Conservation (phyloP, 1,140 invertebrate species). For the Heterodera carotae region DNA sequence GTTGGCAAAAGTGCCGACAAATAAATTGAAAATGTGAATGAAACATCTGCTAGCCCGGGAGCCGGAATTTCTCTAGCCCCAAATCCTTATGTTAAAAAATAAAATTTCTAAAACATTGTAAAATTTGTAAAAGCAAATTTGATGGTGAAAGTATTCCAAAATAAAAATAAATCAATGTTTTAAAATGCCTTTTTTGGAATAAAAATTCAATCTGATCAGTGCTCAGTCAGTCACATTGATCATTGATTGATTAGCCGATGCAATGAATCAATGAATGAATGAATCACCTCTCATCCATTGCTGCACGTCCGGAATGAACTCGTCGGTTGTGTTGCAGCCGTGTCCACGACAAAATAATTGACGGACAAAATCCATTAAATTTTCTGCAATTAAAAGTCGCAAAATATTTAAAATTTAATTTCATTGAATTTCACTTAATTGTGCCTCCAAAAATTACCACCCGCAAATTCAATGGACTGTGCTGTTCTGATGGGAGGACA, state of each 20-base stretch:
- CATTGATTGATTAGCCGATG: too few relatives aligned
- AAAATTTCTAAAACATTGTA: too few relatives aligned
- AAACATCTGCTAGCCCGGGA: too few relatives aligned
- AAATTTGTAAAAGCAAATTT: background rate
- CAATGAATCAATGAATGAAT: too few relatives aligned
- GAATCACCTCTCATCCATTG: conserved; percentile 32
- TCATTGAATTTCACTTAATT: background rate
- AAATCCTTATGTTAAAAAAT: too few relatives aligned
- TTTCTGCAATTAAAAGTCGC: background rate
- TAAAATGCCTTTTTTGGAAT: too few relatives aligned
- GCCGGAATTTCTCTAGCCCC: background rate
- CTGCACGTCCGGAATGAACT: conserved; percentile 31
- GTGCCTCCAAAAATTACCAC: background rate
- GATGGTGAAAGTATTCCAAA: conserved; percentile 5
- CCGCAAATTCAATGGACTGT: background rate
- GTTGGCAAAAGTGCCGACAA: background rate
- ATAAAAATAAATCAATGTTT: too few relatives aligned
- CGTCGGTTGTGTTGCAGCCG: conserved; percentile 31
- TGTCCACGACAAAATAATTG: conserved; percentile 15
- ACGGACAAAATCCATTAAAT: conserved; percentile 27
- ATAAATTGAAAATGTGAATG: background rate
- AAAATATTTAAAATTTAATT: conserved; percentile 2
- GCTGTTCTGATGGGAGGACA: background rate
- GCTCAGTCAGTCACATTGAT: too few relatives aligned
- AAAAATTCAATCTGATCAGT: too few relatives aligned